Evolutionary conservation across 1,140 invertebrate species (phyloP).

Genomic region (Bombus consobrinus): DNA sequence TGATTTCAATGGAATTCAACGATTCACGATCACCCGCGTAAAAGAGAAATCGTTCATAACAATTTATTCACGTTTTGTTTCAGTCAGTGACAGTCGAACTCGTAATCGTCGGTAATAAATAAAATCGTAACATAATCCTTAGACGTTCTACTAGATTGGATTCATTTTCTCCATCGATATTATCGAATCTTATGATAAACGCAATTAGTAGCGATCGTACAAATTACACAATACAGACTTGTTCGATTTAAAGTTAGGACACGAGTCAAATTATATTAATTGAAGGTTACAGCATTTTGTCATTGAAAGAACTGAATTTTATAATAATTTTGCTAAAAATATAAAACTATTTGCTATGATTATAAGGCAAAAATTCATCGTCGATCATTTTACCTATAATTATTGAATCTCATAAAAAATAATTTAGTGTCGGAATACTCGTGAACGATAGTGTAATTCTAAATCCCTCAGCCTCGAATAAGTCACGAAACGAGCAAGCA

Average conservation of each 20-base stretch:
- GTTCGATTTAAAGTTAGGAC: too few species aligned
- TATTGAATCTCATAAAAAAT: background rate
- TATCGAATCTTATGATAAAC: too few species aligned
- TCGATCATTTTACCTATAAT: background rate
- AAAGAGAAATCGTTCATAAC: background rate
- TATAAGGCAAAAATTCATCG: background rate
- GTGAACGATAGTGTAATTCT: background rate
- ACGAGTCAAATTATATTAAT: too few species aligned
- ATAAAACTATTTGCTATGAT: background rate
- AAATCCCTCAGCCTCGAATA: too few species aligned
- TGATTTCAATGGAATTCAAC: slow-evolving; percentile 10
- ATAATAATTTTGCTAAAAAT: background rate
- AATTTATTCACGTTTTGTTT: background rate
- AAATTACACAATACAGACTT: too few species aligned
- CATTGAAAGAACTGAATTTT: background rate
- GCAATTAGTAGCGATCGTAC: too few species aligned
- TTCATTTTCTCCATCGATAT: too few species aligned
- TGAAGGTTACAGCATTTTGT: too few species aligned
- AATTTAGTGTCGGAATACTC: background rate
- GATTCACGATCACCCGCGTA: background rate
- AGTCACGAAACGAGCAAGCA: background rate
- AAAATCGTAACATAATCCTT: too few species aligned
- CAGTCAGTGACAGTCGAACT: background rate
- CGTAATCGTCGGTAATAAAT: background rate
- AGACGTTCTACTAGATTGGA: too few species aligned